Conservation (phyloP, 2,113 vertebrate species). For the Pitta sordida region DNA sequence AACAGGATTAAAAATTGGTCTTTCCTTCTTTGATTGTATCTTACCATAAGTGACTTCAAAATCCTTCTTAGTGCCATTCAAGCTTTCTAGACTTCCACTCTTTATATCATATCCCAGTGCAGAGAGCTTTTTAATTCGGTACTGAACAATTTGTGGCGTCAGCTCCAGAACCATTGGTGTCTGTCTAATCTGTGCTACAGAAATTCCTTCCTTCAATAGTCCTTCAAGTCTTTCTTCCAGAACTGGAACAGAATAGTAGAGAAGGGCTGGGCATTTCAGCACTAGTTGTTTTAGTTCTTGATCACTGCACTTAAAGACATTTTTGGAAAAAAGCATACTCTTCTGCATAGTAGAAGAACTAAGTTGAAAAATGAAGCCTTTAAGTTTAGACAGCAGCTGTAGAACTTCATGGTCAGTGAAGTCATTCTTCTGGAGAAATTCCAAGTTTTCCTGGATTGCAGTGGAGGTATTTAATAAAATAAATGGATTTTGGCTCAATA, state of each 20-base stretch:
- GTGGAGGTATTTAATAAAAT: slow-evolving; percentile 80
- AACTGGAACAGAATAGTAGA: slow-evolving; percentile 81
- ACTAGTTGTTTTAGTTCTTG: slow-evolving; percentile 76
- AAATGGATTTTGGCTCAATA: slow-evolving; percentile 91
- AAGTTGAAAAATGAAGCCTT: slow-evolving; percentile 88
- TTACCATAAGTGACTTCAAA: slow-evolving; percentile 85
- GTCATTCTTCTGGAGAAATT: slow-evolving; percentile 77
- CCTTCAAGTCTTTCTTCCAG: slow-evolving; percentile 81
- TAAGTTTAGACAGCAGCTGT: slow-evolving; percentile 85
- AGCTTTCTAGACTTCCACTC: slow-evolving; percentile 74
- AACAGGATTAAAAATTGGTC: slow-evolving; percentile 92
- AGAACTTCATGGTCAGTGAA: slow-evolving; percentile 84
- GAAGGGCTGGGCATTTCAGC: slow-evolving; percentile 84
- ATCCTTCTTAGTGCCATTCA: slow-evolving; percentile 91
- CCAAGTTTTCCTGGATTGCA: slow-evolving; percentile 77
- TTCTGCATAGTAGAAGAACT: slow-evolving; percentile 74
- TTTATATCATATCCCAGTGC: slow-evolving; percentile 76
- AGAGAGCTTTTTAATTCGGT: slow-evolving; percentile 81
- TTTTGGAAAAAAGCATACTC: slow-evolving; percentile 80
- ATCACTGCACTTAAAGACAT: slow-evolving; percentile 78
- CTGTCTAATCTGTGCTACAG: slow-evolving; percentile 79
- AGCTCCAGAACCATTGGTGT: slow-evolving; percentile 85
- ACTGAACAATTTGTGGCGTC: slow-evolving; percentile 85
- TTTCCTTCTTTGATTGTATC: slow-evolving; percentile 78
- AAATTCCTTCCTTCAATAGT: slow-evolving; percentile 80